Conservation (phyloP, 2,888 invertebrate genomes). For the Copidosoma aretas region DNA sequence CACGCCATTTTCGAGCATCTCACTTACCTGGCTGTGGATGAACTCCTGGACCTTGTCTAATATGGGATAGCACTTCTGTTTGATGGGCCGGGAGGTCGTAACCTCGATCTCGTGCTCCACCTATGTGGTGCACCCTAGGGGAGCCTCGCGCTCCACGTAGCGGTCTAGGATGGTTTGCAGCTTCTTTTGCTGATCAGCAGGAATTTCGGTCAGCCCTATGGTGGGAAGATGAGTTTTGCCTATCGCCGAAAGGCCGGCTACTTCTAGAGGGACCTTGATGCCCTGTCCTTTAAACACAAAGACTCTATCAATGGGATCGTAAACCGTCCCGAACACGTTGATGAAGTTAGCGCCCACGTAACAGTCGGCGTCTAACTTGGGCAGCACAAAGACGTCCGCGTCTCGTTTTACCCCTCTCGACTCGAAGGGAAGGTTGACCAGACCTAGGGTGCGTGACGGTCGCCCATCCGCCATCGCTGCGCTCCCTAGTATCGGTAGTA, state of each 20-base stretch:
- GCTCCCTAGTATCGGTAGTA: background rate
- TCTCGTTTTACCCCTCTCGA: background rate
- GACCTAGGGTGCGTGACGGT: background rate
- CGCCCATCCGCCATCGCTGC: background rate
- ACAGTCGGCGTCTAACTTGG: slow-evolving; percentile 1
- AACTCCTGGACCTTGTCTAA: background rate
- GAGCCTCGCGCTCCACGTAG: background rate
- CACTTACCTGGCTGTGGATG: slow-evolving; percentile 9
- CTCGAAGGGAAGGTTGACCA: background rate
- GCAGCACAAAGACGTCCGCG: background rate
- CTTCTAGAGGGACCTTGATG: background rate
- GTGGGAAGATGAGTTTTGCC: background rate
- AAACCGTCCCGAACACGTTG: background rate
- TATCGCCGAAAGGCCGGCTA: background rate
- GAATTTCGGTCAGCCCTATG: background rate
- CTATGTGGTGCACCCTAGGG: too few relatives aligned
- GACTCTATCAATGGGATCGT: background rate
- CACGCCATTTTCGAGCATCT: background rate
- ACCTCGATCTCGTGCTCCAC: too few relatives aligned
- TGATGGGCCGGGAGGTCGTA: background rate
- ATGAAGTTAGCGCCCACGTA: slow-evolving; percentile 3
- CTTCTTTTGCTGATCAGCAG: background rate
- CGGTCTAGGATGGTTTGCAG: background rate
- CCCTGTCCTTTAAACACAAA: background rate
- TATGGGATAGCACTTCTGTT: too few relatives aligned